Percentiles rank a stretch among this genome's conserved stretches.
Evolutionary conservation across 1,140 invertebrate species (phyloP).

Genomic region (Phthorimaea operculella): DNA sequence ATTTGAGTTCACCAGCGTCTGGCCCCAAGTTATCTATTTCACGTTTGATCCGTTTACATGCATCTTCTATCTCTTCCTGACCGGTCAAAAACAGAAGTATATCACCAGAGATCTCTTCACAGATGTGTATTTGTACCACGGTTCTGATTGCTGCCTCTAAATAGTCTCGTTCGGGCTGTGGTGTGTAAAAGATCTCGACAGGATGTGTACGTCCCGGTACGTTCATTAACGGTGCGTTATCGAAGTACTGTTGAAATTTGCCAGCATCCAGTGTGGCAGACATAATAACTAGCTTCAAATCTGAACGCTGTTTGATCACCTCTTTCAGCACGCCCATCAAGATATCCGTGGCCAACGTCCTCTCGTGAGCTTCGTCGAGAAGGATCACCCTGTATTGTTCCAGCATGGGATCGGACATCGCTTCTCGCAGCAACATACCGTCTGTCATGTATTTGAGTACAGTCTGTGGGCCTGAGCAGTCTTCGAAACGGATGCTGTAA

Average conservation of each 20-base stretch:
- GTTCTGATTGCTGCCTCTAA: slow-evolving; percentile 98
- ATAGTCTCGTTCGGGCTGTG: slow-evolving; percentile 98
- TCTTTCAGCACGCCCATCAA: slow-evolving; percentile 98
- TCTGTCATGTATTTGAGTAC: slow-evolving; percentile 97
- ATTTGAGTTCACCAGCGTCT: slow-evolving; percentile 97
- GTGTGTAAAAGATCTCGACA: slow-evolving; percentile 94
- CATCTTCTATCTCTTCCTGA: slow-evolving; percentile 98
- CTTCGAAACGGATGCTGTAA: slow-evolving; percentile 99
- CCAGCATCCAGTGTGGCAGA: slow-evolving; percentile 99
- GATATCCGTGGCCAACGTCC: slow-evolving; percentile 97
- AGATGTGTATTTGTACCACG: slow-evolving; percentile 99
- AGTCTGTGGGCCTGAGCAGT: slow-evolving; percentile 96
- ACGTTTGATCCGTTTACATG: slow-evolving; percentile 96
- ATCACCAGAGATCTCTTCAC: slow-evolving; percentile 95
- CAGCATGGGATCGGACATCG: slow-evolving; percentile 98
- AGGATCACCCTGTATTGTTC: slow-evolving; percentile 96
- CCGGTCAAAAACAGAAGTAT: slow-evolving; percentile 96
- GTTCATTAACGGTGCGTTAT: slow-evolving; percentile 98
- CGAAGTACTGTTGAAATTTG: slow-evolving; percentile 99
- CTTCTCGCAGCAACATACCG: slow-evolving; percentile 99
- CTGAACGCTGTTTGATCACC: slow-evolving; percentile 92
- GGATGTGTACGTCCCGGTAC: slow-evolving; percentile 82
- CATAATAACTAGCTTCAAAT: slow-evolving; percentile 99
- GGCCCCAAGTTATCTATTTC: slow-evolving; percentile 97
- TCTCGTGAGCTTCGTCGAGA: slow-evolving; percentile 99